phyloP scores from a whole-genome alignment of 2,888 invertebrate genomes.

The Disparrhopalites patrizii region DNA sequence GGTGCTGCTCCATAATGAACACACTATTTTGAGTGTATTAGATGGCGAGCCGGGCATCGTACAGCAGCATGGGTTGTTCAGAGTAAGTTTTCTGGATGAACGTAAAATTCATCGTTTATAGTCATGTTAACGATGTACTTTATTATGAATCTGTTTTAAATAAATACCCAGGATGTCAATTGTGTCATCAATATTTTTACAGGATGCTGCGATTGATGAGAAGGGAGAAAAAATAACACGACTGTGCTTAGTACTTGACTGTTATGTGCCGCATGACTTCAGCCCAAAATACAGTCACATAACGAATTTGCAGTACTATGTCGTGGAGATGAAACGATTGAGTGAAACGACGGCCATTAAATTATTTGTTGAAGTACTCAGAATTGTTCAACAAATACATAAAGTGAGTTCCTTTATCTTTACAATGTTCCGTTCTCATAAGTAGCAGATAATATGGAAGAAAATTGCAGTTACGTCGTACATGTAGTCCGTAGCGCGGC shows the following conservation, averaged over 20 bases:
- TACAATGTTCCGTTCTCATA: too few relatives aligned
- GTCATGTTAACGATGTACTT: too few relatives aligned
- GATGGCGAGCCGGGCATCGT: constrained; percentile 68
- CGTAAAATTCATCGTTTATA: too few relatives aligned
- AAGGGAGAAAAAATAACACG: constrained; percentile 57
- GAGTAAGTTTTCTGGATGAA: too few relatives aligned
- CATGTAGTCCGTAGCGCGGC: too few relatives aligned
- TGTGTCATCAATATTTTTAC: constrained; percentile 24
- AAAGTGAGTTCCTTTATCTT: too few relatives aligned
- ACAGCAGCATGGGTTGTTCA: constrained; percentile 71
- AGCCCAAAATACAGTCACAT: constrained; percentile 58
- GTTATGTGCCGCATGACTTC: constrained; percentile 66
- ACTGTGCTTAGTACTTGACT: constrained; percentile 68
- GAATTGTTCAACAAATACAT: constrained; percentile 69
- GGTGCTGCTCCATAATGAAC: constrained; percentile 72
- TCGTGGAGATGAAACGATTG: constrained; percentile 70
- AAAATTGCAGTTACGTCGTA: too few relatives aligned
- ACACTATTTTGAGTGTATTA: constrained; percentile 65
- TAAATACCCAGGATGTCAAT: neutral
- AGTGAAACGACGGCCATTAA: constrained; percentile 68
- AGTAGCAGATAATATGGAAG: too few relatives aligned
- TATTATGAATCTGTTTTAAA: constrained; percentile 11
- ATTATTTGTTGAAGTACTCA: constrained; percentile 70
- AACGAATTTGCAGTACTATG: constrained; percentile 69
- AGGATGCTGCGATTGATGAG: constrained; percentile 69